Conservation (phyloP, 1,140 invertebrate species). For the Hormaphis cornu region DNA sequence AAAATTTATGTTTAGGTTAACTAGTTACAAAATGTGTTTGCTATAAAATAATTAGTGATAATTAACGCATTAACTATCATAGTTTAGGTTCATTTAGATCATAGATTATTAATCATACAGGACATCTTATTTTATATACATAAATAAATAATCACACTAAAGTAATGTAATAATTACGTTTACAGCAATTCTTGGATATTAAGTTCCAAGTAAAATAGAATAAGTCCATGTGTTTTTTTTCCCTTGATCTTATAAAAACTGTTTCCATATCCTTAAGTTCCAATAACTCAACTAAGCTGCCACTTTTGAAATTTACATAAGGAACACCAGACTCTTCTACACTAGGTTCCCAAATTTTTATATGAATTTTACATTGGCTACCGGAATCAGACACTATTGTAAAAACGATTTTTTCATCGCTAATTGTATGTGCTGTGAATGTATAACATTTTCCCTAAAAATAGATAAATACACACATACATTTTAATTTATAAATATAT, state of each 20-base stretch:
- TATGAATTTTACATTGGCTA: slow-evolving; percentile 9
- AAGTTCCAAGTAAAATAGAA: not conserved
- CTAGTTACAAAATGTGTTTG: no score
- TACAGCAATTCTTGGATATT: not conserved
- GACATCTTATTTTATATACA: no score
- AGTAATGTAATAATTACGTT: slow-evolving; percentile 2
- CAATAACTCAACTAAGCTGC: not conserved
- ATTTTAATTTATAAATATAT: not conserved
- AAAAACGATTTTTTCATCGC: not conserved
- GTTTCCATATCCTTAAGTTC: slow-evolving; percentile 6
- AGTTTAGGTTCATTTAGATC: no score
- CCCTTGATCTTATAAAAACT: not conserved
- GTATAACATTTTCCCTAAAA: not conserved
- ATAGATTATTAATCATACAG: no score
- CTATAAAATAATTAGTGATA: no score
- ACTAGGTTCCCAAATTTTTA: slow-evolving; percentile 13
- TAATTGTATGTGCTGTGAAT: not conserved
- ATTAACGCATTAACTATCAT: no score
- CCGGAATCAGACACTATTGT: not conserved
- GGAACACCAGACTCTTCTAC: slow-evolving; percentile 23
- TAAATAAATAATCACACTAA: not conserved
- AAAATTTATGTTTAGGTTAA: no score
- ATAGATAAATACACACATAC: not conserved
- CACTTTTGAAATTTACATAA: slow-evolving; percentile 10
- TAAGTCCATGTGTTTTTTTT: not conserved